These are phyloP conservation scores for Melolontha melolontha DNA, from an alignment of 2,888 invertebrate species.

Conservation along the genomic window DNA sequence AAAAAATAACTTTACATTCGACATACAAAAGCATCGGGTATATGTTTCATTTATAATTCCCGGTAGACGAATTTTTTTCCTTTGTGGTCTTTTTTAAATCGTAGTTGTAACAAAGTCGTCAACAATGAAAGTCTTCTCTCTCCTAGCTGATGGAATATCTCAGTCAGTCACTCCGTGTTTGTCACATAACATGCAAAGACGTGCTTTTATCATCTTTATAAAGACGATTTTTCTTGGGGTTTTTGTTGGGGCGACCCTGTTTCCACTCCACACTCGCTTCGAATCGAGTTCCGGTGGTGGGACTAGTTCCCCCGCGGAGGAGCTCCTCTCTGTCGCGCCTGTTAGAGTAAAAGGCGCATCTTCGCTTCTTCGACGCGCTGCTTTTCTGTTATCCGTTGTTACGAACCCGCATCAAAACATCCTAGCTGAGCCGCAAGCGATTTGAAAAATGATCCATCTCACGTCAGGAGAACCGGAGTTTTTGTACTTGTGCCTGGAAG, in stretches of 20 bases:
- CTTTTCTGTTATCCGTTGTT: slow-evolving; percentile 52
- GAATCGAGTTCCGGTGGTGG: slow-evolving; percentile 60
- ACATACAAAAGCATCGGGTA: slow-evolving; percentile 54
- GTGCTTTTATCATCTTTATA: slow-evolving; percentile 67
- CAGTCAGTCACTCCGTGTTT: slow-evolving; percentile 66
- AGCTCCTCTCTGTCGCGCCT: slow-evolving; percentile 56
- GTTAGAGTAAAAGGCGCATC: slow-evolving; percentile 48
- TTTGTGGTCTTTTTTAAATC: slow-evolving; percentile 57
- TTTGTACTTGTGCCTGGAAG: slow-evolving; percentile 52
- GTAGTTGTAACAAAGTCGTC: slow-evolving; percentile 63
- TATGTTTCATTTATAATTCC: slow-evolving; percentile 64
- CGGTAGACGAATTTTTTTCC: slow-evolving; percentile 29
- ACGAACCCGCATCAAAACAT: slow-evolving; percentile 65
- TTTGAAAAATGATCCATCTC: slow-evolving; percentile 66
- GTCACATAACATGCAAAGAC: slow-evolving; percentile 67
- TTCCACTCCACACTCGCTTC: slow-evolving; percentile 58
- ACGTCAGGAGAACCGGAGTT: slow-evolving; percentile 59
- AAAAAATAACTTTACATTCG: slow-evolving; percentile 43
- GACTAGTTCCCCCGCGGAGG: slow-evolving; percentile 48
- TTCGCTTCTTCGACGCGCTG: slow-evolving; percentile 46
- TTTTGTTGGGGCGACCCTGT: slow-evolving; percentile 63
- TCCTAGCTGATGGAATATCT: slow-evolving; percentile 62
- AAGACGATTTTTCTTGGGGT: slow-evolving; percentile 66
- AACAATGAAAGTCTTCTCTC: slow-evolving; percentile 59
- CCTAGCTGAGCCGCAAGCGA: slow-evolving; percentile 62